These are phyloP conservation scores for Prochilodus magdalenae DNA, from an alignment of 2,113 vertebrate genomes.

Conservation along the genomic window DNA sequence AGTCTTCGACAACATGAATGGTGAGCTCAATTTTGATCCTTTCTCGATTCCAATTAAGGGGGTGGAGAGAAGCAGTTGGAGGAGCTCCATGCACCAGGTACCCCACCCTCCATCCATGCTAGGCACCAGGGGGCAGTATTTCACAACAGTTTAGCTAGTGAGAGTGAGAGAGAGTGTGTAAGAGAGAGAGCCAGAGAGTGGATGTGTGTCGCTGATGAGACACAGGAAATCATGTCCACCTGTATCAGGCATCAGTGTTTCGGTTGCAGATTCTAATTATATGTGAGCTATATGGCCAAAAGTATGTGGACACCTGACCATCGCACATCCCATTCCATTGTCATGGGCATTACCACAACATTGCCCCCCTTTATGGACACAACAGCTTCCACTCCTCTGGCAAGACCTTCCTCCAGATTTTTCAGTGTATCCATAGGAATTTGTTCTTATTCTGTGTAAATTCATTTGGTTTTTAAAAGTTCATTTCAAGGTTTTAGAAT, in stretches of 20 bases:
- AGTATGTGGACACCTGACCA: too few species aligned
- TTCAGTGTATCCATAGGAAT: too few species aligned
- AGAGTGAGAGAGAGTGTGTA: too few species aligned
- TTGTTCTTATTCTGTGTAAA: too few species aligned
- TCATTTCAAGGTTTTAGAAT: too few species aligned
- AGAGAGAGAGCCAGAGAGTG: neutral
- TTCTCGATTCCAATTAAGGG: neutral
- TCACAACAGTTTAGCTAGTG: conserved; percentile 39
- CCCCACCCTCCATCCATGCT: neutral
- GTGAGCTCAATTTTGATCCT: conserved; percentile 61
- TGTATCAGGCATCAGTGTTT: conserved; percentile 18
- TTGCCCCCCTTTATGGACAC: too few species aligned
- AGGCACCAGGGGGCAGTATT: conserved; percentile 74
- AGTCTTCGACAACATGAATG: conserved; percentile 76
- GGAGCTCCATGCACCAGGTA: neutral
- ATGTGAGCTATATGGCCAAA: too few species aligned
- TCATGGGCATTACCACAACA: too few species aligned
- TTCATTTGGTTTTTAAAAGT: too few species aligned
- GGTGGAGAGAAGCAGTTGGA: neutral
- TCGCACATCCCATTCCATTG: too few species aligned
- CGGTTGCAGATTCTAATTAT: neutral
- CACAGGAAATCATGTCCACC: neutral
- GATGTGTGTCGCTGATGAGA: conserved; percentile 17
- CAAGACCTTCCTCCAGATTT: too few species aligned
- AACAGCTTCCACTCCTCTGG: too few species aligned